Evolutionary conservation across 2,888 invertebrate species (phyloP), one percentile per base, ranked within the genome.

Genomic region (Odontothrips loti): DNA sequence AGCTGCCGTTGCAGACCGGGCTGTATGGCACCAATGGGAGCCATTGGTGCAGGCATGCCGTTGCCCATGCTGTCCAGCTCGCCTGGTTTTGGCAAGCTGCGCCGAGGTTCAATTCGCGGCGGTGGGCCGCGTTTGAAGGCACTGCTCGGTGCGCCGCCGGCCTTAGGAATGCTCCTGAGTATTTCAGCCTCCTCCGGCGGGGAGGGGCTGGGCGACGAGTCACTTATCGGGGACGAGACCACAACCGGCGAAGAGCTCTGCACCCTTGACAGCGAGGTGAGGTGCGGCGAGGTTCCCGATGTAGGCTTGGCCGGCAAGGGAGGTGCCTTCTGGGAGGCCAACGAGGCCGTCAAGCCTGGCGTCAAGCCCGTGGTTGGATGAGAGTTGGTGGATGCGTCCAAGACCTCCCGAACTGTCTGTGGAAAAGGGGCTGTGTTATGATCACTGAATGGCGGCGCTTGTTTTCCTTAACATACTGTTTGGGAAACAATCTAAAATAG

Each of bases 341-440:
- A 80, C 80, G 63, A 80, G 80, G 80, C 79, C 82, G 78, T 81
- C 82, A 75, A 82, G 82, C 27, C 81, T 83, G 80, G 78, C 80
- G 81, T 84, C 84, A 79, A 82, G 83, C 15, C 82, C 82, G 43
- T 80, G 80, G 12, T 20, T 20, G 23, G 79, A 43, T 79, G 47
- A 82, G 81, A 78, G 83, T 82, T 83, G 83, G 80, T 82, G 84
- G 82, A 82, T 80, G 80, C 82, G 83, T 83, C 83, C 83, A 84
- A 82, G 81, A 88, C 87, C 88, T 89, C 90, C 89, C 90, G 90
- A 89, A 90, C 90, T 90, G 89, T 90, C 90, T 90, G 90, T 88
- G 89, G 89, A 89, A 89, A 84, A 80, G 83, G 82, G 83, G 80
- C 80, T 82, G 80, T 81, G 84, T 27, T 48, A 58, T 34, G 27